Evolutionary conservation across 2,888 invertebrate genomes (phyloP), one percentile per base, ranked within the genome.

Genomic region (Trichacis sp.): DNA sequence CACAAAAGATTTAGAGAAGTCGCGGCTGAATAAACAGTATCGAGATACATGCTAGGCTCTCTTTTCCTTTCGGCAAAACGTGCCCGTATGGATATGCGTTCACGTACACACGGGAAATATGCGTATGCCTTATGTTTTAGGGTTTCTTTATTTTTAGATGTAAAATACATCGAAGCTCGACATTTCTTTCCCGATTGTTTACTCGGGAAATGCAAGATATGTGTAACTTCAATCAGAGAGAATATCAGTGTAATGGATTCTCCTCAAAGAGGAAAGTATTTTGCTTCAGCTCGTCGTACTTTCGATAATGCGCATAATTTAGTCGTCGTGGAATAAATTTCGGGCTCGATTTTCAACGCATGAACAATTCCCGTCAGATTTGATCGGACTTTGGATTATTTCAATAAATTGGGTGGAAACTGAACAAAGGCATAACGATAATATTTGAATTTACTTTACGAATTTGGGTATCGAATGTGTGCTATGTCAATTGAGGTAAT

Each of bases 1-100:
- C 71, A 83, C 83, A 83, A 84, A 83, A 83, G 83, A 83, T 82
- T 78, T 80, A 80, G 81, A 82, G 80, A 83, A 81, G 81, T 83
- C 78, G 81, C 83, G 83, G 83, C 83, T 84, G 83, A 83, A 84
- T 78, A 84, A 84, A 83, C 83, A 83, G 72, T 73, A 70, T 68
- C 73, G 56, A 70, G 71, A 73, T 71, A 73, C 73, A 73, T 71
- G 75, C 76, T 72, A 65, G 62, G 12, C 65, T 73, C 72, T 72
- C 72, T 74, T 70, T 73, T 56, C 60, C 62, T 60, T 58, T 50
- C n/a, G 50, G 38, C 24, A n/a, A 33, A 14, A 40, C 40, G 40
- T 40, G 12, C n/a, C 12, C 12, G 12, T 36, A 36, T 36, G 36
- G 36, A 12, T 15, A 45, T 20, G 20, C 24, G 40, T 3, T 24